phyloP scores from a whole-genome alignment of 2,113 vertebrate genomes.

The Clarias magur region DNA sequence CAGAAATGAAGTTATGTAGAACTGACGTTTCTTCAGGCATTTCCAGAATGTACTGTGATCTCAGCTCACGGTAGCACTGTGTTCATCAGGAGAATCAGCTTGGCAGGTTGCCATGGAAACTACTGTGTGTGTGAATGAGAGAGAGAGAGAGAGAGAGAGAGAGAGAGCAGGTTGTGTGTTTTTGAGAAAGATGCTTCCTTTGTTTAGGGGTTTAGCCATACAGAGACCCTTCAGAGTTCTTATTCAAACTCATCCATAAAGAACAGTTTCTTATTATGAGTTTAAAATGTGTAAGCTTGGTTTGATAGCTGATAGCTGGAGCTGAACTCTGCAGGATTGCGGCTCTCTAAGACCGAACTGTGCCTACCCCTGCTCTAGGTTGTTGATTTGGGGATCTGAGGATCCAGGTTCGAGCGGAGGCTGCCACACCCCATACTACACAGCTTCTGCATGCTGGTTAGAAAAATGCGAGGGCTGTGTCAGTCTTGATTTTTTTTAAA shows the following conservation, averaged over 20 bases:
- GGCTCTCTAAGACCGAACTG: no score
- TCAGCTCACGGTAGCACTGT: not conserved
- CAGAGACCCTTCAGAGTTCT: no score
- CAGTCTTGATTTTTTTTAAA: no score
- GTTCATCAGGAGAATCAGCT: constrained; percentile 23
- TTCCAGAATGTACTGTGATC: constrained; percentile 3
- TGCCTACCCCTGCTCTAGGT: no score
- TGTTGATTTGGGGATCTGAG: no score
- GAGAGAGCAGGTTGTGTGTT: constrained; percentile 39
- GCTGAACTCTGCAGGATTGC: no score
- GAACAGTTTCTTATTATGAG: not conserved
- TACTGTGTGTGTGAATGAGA: constrained; percentile 15
- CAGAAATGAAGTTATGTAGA: not conserved
- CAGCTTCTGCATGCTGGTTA: no score
- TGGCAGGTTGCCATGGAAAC: constrained; percentile 74
- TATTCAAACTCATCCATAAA: not conserved
- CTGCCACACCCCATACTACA: no score
- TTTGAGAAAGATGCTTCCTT: constrained; percentile 75
- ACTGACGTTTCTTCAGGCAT: not conserved
- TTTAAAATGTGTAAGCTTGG: not conserved
- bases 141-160: constrained; percentile 5
- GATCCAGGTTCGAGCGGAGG: no score
- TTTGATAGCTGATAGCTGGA: no score
- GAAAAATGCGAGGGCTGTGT: no score
- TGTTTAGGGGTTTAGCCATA: constrained; percentile 3